Conservation (phyloP, 2,888 invertebrate genomes). For the Heliconius sara region DNA sequence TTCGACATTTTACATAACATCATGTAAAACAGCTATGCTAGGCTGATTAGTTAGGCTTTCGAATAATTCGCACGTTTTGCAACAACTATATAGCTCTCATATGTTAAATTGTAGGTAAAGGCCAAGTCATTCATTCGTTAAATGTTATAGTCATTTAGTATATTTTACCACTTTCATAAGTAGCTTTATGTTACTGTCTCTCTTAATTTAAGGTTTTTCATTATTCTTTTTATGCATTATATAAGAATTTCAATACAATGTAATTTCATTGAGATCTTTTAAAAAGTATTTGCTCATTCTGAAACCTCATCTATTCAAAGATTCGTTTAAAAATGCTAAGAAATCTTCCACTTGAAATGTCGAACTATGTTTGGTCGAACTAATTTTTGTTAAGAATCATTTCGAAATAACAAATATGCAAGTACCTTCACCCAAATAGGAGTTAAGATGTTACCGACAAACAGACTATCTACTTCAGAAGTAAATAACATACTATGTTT, state of each 20-base stretch:
- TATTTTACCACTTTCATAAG: neutral
- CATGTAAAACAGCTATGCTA: neutral
- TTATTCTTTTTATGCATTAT: neutral
- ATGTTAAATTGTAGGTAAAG: conserved; percentile 19
- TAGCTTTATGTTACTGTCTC: neutral
- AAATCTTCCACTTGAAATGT: neutral
- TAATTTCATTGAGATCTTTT: too few species aligned
- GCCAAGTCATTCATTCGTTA: neutral
- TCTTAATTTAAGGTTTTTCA: too few species aligned
- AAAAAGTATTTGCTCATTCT: too few species aligned
- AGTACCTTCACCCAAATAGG: neutral
- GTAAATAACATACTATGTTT: neutral
- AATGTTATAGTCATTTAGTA: neutral
- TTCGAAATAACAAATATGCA: neutral
- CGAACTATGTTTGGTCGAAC: too few species aligned
- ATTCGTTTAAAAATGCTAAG: too few species aligned
- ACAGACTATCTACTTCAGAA: too few species aligned
- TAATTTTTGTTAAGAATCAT: neutral
- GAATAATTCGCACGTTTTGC: conserved; percentile 27
- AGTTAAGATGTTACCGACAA: neutral
- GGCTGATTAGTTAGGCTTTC: conserved; percentile 6
- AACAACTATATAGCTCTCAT: conserved; percentile 12
- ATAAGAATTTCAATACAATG: too few species aligned
- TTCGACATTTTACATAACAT: conserved; percentile 9
- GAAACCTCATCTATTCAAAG: too few species aligned